These are phyloP conservation scores for Corythaixoides concolor DNA, from an alignment of 2,113 vertebrate species.

Conservation along the genomic window DNA sequence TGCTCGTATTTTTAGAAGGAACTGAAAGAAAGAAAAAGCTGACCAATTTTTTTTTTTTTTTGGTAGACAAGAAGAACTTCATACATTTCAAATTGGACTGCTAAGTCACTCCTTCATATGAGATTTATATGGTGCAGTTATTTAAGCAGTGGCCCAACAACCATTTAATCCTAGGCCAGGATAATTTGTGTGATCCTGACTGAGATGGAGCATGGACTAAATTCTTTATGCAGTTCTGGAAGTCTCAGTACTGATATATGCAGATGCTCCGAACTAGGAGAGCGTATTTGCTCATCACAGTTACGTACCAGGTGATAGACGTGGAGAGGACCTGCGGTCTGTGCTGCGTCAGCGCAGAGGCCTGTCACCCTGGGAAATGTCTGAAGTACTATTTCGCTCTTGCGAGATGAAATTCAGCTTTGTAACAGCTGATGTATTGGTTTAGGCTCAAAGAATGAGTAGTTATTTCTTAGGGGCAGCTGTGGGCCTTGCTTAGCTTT, in stretches of 20 bases:
- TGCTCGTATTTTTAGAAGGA: neutral
- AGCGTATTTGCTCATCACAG: neutral
- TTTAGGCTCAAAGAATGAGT: neutral
- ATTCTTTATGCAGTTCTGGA: neutral
- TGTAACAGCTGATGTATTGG: neutral
- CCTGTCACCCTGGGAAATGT: neutral
- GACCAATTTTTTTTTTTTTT: neutral
- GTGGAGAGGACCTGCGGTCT: neutral
- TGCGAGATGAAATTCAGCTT: neutral
- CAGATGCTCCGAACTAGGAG: neutral
- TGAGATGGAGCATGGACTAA: neutral
- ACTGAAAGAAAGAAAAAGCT: neutral
- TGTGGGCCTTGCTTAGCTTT: neutral
- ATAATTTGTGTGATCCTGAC: neutral
- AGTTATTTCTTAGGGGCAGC: neutral
- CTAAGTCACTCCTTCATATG: neutral
- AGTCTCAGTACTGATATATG: rapidly evolving
- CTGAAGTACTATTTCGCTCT: neutral
- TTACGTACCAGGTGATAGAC: neutral
- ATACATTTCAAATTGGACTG: neutral
- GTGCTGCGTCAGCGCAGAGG: neutral
- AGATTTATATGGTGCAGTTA: neutral
- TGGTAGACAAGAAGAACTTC: neutral
- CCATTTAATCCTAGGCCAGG: neutral
- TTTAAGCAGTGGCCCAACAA: neutral